Conservation (phyloP, 2,888 invertebrate genomes). For the Fragum fragum region DNA sequence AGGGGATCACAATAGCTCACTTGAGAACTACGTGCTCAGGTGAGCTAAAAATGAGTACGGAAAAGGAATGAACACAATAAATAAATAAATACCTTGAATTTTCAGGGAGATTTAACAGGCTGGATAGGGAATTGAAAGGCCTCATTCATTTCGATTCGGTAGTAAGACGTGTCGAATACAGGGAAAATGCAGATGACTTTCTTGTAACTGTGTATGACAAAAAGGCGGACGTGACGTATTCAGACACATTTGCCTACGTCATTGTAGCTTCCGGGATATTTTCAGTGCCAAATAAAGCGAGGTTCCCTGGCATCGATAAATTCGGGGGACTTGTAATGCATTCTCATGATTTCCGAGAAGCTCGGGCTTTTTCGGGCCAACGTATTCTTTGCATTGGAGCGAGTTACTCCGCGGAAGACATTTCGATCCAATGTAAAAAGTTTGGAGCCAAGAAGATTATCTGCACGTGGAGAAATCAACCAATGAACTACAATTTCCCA, state of each 20-base stretch:
- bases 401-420: slow-evolving; percentile 53
- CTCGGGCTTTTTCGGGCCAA: slow-evolving; percentile 44
- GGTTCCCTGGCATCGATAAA: slow-evolving; percentile 43
- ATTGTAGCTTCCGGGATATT: slow-evolving; percentile 58
- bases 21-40: no score
- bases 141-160: slow-evolving; percentile 35
- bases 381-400: slow-evolving; percentile 50
- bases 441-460: slow-evolving; percentile 30
- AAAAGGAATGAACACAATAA: no score
- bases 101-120: slow-evolving; percentile 38
- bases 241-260: slow-evolving; percentile 49
- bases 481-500: slow-evolving; percentile 60
- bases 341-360: slow-evolving; percentile 58
- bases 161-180: slow-evolving; percentile 45
- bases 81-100: no score
- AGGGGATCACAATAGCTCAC: no score
- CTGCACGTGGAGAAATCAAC: slow-evolving; percentile 41
- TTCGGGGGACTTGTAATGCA: slow-evolving; percentile 59
- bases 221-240: not conserved
- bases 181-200: slow-evolving; percentile 48
- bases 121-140: slow-evolving; percentile 13
- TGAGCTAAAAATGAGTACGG: no score
- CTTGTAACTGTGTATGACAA: slow-evolving; percentile 47
- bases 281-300: slow-evolving; percentile 47
- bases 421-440: slow-evolving; percentile 44